Conservation (phyloP, 2,797 vertebrate genomes). For the Columba guinea region DNA sequence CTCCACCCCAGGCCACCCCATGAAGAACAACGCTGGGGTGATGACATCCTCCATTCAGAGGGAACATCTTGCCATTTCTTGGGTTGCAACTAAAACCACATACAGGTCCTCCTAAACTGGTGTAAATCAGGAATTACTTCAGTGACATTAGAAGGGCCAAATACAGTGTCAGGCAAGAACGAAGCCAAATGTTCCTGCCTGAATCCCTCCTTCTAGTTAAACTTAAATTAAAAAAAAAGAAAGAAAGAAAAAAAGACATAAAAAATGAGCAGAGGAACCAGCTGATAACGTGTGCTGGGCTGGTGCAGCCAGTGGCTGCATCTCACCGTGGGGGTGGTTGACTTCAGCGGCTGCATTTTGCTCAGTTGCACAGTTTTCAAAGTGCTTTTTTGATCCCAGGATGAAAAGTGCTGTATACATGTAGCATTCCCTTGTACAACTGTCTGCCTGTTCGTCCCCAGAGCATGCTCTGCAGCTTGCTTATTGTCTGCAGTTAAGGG, state of each 20-base stretch:
- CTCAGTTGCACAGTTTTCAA: background rate
- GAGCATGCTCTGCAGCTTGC: background rate
- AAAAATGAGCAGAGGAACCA: rapidly evolving
- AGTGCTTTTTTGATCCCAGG: constrained; percentile 14
- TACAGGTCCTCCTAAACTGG: background rate
- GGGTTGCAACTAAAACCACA: background rate
- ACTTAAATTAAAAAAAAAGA: background rate
- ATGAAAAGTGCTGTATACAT: background rate
- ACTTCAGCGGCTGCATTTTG: constrained; percentile 15
- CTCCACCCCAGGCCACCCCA: background rate
- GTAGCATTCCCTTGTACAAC: background rate
- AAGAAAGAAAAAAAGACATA: too few relatives aligned
- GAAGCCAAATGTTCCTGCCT: background rate
- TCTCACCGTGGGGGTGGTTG: background rate
- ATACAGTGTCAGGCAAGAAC: background rate
- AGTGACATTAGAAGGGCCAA: background rate
- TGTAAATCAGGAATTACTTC: background rate
- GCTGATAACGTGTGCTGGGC: rapidly evolving
- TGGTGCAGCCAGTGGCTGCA: background rate
- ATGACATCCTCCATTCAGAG: background rate
- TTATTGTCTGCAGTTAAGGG: background rate
- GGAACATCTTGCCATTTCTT: background rate
- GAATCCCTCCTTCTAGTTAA: background rate
- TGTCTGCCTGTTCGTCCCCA: background rate
- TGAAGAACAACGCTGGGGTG: background rate